Evolutionary conservation across 2,113 vertebrate genomes (phyloP).

Genomic region (Scytalopus superciliaris): DNA sequence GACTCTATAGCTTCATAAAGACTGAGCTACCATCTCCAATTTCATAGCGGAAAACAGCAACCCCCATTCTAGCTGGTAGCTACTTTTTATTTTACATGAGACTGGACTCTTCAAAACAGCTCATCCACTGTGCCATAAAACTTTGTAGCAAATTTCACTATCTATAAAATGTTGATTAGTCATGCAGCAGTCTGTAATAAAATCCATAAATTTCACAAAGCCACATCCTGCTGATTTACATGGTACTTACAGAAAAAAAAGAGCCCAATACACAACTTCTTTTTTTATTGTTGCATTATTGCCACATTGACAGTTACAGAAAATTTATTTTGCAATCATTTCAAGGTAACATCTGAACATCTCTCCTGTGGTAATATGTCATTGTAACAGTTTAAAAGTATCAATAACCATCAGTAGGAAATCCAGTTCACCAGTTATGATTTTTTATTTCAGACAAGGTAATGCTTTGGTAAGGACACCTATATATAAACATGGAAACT

Average conservation of each 20-base stretch:
- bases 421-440: not conserved
- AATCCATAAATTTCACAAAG: not conserved
- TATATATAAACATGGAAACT: not conserved
- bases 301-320: not conserved
- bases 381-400: not conserved
- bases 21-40: not conserved
- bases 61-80: not conserved
- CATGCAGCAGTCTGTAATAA: not conserved
- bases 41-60: not conserved
- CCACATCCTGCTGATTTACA: not conserved
- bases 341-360: not conserved
- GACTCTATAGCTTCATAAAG: not conserved
- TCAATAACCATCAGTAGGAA: not conserved
- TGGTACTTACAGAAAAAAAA: not conserved
- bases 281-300: conserved; percentile 44
- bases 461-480: not conserved
- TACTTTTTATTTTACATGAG: not conserved
- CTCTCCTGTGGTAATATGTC: not conserved
- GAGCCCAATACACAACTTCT: not conserved
- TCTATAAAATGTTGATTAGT: conserved; percentile 29
- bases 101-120: not conserved
- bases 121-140: not conserved
- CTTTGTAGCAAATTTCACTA: not conserved
- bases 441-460: not conserved
- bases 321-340: not conserved